A percentile compares a stretch with the other conserved stretches of the same genome.
Conservation (phyloP, 2,888 invertebrate genomes). For the Dioctria rufipes region DNA sequence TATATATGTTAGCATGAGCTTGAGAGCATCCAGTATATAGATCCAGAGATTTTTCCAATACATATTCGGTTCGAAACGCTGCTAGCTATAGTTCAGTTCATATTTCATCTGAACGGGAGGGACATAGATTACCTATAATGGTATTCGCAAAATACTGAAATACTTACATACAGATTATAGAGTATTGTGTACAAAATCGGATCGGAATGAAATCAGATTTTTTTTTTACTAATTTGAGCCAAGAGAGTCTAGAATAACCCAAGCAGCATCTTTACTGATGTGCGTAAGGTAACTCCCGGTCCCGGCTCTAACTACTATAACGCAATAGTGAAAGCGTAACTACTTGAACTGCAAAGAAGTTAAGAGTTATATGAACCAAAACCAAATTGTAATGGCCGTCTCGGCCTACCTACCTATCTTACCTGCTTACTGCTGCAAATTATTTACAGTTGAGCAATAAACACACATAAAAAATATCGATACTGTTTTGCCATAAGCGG, state of each 20-base stretch:
- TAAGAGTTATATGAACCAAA: not conserved
- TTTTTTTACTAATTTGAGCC: too few species aligned
- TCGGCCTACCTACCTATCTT: constrained; percentile 8
- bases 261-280: constrained; percentile 34
- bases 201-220: too few species aligned
- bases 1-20: too few species aligned
- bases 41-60: not conserved
- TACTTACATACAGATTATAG: not conserved
- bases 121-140: constrained; percentile 26
- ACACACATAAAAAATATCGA: too few species aligned
- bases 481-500: too few species aligned
- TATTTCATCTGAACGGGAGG: not conserved
- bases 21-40: too few species aligned
- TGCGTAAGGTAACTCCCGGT: constrained; percentile 29
- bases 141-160: constrained; percentile 20
- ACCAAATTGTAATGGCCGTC: constrained; percentile 9
- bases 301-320: too few species aligned
- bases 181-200: too few species aligned
- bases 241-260: too few species aligned
- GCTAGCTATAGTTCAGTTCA: too few species aligned
- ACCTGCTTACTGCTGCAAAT: not conserved
- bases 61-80: too few species aligned
- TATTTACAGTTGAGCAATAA: too few species aligned
- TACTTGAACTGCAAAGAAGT: not conserved
- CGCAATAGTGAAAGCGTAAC: not conserved